Evolutionary conservation across 2,888 invertebrate genomes (phyloP).

Genomic region (Tenthredo amoena): DNA sequence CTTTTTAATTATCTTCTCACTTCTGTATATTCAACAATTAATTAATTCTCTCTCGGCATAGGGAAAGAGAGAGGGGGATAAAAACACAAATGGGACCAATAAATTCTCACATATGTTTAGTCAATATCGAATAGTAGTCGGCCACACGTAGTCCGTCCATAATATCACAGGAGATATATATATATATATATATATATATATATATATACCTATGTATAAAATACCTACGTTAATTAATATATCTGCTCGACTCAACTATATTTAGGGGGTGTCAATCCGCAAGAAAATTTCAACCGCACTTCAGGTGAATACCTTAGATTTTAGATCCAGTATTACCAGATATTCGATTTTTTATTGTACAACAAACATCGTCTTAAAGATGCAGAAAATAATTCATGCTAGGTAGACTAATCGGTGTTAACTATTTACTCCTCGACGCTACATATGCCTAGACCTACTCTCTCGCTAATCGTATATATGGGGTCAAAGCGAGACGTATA

Average conservation of each 20-base stretch:
- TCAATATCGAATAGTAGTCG: not conserved
- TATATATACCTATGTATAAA: no score
- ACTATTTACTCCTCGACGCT: no score
- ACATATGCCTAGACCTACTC: no score
- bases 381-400: no score
- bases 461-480: no score
- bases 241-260: not conserved
- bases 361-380: not conserved
- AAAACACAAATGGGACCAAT: not conserved
- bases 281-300: not conserved
- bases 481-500: no score
- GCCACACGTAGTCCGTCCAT: not conserved
- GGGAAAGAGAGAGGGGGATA: not conserved
- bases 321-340: not conserved
- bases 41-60: not conserved
- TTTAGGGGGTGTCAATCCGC: not conserved
- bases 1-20: not conserved
- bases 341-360: not conserved
- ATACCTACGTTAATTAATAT: no score
- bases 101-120: not conserved
- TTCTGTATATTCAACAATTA: not conserved
- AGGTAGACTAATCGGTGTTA: no score
- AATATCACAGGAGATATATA: not conserved
- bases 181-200: no score
- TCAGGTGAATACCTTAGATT: not conserved